Conservation (phyloP, 53 echinoderm and acorn worm genomes). For the Actinopyga echinites region DNA sequence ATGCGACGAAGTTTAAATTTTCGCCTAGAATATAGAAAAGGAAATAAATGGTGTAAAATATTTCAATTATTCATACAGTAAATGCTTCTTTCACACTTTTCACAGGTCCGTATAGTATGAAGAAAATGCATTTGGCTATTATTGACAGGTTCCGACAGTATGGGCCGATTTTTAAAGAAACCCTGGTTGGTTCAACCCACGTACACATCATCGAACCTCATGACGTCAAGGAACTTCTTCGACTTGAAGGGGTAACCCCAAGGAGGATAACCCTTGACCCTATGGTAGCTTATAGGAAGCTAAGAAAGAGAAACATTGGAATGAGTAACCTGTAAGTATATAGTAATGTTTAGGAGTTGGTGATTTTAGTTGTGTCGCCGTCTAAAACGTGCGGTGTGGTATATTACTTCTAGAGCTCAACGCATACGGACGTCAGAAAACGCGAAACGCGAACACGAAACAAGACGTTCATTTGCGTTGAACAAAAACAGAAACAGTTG, state of each 20-base stretch:
- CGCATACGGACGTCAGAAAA: too few relatives aligned
- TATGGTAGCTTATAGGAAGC: constrained; percentile 77
- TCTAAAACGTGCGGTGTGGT: too few relatives aligned
- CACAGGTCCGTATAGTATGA: constrained; percentile 76
- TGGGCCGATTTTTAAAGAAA: constrained; percentile 92
- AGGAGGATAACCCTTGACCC: constrained; percentile 84
- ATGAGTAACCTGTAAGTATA: constrained; percentile 86
- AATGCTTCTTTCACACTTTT: background rate
- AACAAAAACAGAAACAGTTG: too few relatives aligned
- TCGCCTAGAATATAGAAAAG: background rate
- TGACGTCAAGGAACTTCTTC: constrained; percentile 83
- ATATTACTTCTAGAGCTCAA: too few relatives aligned
- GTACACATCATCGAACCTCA: constrained; percentile 91
- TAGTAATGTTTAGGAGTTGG: too few relatives aligned
- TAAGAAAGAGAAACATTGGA: constrained; percentile 77
- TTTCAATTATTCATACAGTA: background rate
- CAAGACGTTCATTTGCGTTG: too few relatives aligned
- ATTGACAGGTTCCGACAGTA: constrained; percentile 90
- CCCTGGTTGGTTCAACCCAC: constrained; percentile 75
- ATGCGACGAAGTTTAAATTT: too few relatives aligned
- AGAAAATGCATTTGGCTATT: constrained; percentile 88
- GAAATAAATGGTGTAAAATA: background rate
- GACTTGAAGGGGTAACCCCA: constrained; percentile 76
- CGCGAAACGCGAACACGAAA: too few relatives aligned
- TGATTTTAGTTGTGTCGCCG: too few relatives aligned